Conservation (phyloP, 2,797 vertebrate species). For the Oreochromis grahami region DNA sequence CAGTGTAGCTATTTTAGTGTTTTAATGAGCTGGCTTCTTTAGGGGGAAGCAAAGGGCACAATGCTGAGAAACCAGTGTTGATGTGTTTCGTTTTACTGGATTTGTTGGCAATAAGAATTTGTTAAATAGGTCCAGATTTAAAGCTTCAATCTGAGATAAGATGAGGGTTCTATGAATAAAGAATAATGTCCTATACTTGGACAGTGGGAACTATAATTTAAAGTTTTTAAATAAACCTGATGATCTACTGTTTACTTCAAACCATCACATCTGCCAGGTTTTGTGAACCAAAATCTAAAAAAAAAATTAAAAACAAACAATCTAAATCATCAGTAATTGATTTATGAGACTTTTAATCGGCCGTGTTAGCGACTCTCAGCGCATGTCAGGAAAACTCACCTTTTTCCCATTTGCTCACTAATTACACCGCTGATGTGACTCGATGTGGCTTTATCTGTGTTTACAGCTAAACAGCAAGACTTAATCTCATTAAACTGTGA, state of each 20-base stretch:
- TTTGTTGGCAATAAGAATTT: neutral
- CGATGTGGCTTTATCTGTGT: neutral
- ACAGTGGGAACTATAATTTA: neutral
- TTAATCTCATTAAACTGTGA: neutral
- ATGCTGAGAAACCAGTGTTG: neutral
- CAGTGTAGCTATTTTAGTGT: neutral
- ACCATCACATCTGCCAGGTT: neutral
- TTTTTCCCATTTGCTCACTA: neutral
- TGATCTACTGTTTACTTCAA: neutral
- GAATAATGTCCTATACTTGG: neutral
- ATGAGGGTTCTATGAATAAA: neutral
- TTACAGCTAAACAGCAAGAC: neutral
- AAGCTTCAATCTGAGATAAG: neutral
- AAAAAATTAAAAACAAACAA: neutral
- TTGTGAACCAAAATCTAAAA: neutral
- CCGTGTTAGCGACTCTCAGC: neutral
- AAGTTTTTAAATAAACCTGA: neutral
- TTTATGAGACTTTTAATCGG: neutral
- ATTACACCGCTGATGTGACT: neutral
- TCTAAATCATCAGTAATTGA: neutral
- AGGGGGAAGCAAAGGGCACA: fast-evolving
- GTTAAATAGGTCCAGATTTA: neutral
- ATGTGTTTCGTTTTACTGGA: neutral
- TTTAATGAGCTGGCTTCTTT: neutral
- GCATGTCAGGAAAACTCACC: neutral